phyloP scores from a whole-genome alignment of 2,113 vertebrate genomes.

The Eidolon helvum region DNA sequence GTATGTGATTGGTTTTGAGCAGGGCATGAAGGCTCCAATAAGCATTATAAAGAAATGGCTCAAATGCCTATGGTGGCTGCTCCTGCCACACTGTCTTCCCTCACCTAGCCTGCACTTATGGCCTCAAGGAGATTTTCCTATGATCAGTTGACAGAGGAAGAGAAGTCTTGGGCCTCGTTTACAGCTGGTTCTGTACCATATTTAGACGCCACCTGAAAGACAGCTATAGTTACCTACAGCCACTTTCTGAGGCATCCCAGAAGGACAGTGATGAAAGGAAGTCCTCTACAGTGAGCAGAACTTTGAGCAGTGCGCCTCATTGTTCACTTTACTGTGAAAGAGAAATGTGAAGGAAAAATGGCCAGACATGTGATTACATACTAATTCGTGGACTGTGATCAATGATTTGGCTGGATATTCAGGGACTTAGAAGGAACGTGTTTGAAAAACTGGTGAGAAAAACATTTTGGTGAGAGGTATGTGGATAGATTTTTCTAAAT shows the following conservation, averaged over 20 bases:
- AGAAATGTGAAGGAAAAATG: not conserved
- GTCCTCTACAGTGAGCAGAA: not conserved
- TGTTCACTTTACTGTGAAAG: not conserved
- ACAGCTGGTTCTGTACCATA: accelerated
- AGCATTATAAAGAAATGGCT: not conserved
- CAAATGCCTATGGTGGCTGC: not conserved
- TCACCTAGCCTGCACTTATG: not conserved
- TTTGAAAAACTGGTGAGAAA: not conserved
- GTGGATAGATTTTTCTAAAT: not conserved
- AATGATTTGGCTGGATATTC: not conserved
- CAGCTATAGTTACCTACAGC: accelerated
- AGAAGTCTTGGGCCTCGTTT: not conserved
- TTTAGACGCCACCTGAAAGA: not conserved
- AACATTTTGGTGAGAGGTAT: not conserved
- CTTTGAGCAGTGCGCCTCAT: not conserved
- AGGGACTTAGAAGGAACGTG: not conserved
- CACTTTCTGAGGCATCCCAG: not conserved
- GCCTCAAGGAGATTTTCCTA: no score
- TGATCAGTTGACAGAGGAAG: not conserved
- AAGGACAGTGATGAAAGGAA: not conserved
- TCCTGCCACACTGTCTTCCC: not conserved
- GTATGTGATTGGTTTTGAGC: not conserved
- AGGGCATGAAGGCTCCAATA: not conserved
- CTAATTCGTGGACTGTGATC: not conserved
- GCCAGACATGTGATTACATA: not conserved